Evolutionary conservation across 2,113 vertebrate genomes (phyloP).

Genomic region (Leptosomus discolor): DNA sequence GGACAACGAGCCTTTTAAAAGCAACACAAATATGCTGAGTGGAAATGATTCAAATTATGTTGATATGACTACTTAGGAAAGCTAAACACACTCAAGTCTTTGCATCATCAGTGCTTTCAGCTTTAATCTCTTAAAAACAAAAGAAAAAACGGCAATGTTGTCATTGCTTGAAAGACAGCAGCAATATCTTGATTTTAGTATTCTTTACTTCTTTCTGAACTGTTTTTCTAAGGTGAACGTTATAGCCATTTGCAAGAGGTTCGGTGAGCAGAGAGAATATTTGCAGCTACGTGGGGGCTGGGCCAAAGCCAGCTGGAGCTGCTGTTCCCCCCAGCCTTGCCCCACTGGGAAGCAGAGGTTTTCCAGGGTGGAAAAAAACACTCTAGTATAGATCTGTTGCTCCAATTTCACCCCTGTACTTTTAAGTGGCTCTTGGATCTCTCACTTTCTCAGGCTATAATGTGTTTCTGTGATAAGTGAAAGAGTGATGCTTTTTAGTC

Average conservation of each 20-base stretch:
- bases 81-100: background rate
- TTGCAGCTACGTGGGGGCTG: background rate
- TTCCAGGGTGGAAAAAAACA: background rate
- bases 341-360: background rate
- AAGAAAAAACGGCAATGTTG: background rate
- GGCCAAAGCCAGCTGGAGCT: background rate
- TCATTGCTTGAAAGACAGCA: background rate
- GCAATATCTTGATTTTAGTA: background rate
- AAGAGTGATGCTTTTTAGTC: background rate
- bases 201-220: slow-evolving; percentile 19
- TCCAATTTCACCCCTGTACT: background rate
- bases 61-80: background rate
- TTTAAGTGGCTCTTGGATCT: background rate
- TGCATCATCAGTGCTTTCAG: background rate
- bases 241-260: background rate
- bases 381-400: background rate
- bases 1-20: background rate
- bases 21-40: background rate
- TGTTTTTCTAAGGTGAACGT: background rate
- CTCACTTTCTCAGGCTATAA: background rate
- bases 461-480: background rate
- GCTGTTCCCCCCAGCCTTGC: rapidly evolving
- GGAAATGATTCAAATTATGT: background rate
- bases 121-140: slow-evolving; percentile 6
- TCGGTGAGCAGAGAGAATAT: background rate